Evolutionary conservation across 2,888 invertebrate species (phyloP).

Genomic region (Oithona nana): DNA sequence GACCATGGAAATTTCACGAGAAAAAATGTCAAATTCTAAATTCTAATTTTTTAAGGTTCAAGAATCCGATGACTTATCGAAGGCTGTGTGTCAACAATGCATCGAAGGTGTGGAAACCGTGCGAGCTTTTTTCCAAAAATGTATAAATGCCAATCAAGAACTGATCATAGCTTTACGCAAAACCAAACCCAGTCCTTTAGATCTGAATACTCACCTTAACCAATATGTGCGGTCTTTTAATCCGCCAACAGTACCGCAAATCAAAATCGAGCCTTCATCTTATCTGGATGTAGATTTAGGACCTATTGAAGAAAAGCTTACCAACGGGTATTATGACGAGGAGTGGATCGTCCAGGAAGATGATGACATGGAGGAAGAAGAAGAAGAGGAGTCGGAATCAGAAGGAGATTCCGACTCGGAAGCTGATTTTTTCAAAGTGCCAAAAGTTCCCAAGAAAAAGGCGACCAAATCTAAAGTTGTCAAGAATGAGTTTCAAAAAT

Average conservation of each 20-base stretch:
- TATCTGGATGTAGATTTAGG: neutral
- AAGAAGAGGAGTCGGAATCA: neutral
- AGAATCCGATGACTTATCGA: constrained; percentile 4
- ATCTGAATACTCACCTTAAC: constrained; percentile 4
- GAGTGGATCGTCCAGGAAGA: neutral
- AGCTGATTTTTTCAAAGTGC: neutral
- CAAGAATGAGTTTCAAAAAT: neutral
- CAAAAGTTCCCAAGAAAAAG: neutral
- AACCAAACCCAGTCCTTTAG: neutral
- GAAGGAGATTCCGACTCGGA: neutral
- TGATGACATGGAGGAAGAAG: neutral
- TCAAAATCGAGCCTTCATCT: constrained; percentile 15
- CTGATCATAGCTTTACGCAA: neutral
- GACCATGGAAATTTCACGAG: neutral
- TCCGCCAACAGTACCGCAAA: neutral
- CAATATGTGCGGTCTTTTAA: constrained; percentile 3
- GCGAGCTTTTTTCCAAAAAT: neutral
- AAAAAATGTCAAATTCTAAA: too few species aligned
- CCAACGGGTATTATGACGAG: constrained; percentile 5
- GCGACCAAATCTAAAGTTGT: neutral
- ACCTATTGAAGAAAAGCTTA: too few species aligned
- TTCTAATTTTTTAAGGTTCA: neutral
- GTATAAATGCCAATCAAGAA: constrained; percentile 4
- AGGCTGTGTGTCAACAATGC: neutral
- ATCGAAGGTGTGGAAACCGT: neutral